phyloP scores from a whole-genome alignment of 2,888 invertebrate species.

The Prenolepis imparis region DNA sequence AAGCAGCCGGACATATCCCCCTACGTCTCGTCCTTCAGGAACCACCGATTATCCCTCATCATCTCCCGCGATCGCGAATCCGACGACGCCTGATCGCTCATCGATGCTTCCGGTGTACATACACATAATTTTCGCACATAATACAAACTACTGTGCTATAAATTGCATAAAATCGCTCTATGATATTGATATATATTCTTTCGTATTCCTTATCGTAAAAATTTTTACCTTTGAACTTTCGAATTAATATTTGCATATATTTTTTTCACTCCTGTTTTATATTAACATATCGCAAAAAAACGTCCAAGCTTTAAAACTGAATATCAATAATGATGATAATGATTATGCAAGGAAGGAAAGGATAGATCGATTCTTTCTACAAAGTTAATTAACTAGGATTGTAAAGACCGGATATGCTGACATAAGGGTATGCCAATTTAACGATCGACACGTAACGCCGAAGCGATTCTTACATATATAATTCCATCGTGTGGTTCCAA shows the following conservation, averaged over 20 bases:
- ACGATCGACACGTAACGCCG: slow-evolving; percentile 40
- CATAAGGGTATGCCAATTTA: slow-evolving; percentile 39
- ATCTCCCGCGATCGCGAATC: slow-evolving; percentile 31
- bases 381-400: slow-evolving; percentile 40
- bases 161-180: slow-evolving; percentile 5
- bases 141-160: not conserved
- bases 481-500: not conserved
- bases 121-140: not conserved
- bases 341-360: not conserved
- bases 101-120: slow-evolving; percentile 51
- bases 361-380: slow-evolving; percentile 23
- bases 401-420: slow-evolving; percentile 34
- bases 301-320: not conserved
- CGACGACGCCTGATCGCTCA: slow-evolving; percentile 52
- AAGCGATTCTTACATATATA: not conserved
- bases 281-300: slow-evolving; percentile 26
- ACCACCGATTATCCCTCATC: slow-evolving; percentile 62
- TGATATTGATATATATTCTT: slow-evolving; percentile 7
- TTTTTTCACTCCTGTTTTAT: not conserved
- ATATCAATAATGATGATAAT: slow-evolving; percentile 1
- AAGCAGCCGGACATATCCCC: slow-evolving; percentile 81
- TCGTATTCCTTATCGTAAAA: not conserved
- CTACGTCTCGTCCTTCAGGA: slow-evolving; percentile 69
- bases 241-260: slow-evolving; percentile 16
- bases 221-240: slow-evolving; percentile 31